Evolutionary conservation across 2,797 vertebrate species (phyloP), one percentile per base, ranked within the genome.

Genomic region (Odontamblyopus rebecca): DNA sequence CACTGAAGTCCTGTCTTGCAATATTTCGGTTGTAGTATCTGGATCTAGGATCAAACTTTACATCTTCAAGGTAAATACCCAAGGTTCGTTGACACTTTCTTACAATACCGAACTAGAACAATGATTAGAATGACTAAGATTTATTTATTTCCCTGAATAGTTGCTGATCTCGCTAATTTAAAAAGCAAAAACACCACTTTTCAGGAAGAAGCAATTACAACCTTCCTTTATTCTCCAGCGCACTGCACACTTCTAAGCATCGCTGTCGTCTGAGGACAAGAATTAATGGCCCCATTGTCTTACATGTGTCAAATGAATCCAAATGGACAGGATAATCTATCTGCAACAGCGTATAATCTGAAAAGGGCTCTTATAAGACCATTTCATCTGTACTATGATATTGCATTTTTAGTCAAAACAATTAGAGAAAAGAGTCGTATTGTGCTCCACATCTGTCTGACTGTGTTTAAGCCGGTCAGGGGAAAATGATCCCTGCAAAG

Each of bases 261-360:
- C 44, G 41, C 23, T 66, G 64, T 66, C 44, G 30, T 27, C 64
- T 19, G 38, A 78, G 62, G 53, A 71, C 61, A 63, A 48, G 23
- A 61, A 18, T 16, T 1, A 68, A 71, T 9, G 6, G 13, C 54
- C 29, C 35, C 44, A 30, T 66, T 66, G 64, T 66, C 6, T 29
- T 66, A 66, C 64, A 66, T 64, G 72, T 50, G 71, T 73, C 64
- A 75, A 56, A 75, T 82, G 84, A 81, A 88, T 85, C 74, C 70
- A 82, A 85, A 85, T 69, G 80, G 74, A 65, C 57, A 38, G 41
- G 69, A 78, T 86, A 71, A 85, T 85, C 79, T 67, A 48, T 29
- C 19, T 32, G 41, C 13, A 9, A 78, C 51, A 78, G 29, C 64
- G 32, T 27, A 44, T 75, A 77, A 84, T 79, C 76, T 77, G 50